phyloP scores from a whole-genome alignment of 1,140 invertebrate species.

The Penaeus vannamei region DNA sequence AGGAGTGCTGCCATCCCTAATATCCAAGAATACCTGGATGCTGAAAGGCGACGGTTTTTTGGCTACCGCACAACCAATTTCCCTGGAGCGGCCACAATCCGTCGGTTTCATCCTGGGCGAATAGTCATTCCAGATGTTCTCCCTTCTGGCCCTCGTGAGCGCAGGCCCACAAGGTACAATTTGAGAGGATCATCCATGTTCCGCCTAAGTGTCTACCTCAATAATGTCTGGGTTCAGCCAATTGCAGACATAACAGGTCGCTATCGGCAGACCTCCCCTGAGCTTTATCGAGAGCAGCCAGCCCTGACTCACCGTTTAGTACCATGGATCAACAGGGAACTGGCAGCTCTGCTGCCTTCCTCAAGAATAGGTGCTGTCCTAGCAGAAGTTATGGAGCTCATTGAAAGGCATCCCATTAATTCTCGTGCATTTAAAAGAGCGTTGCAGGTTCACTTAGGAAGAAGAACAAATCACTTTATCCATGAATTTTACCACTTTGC shows the following conservation, averaged over 20 bases:
- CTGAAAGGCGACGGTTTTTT: slow-evolving; percentile 52
- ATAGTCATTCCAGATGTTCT: slow-evolving; percentile 48
- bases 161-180: slow-evolving; percentile 26
- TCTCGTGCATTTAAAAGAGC: slow-evolving; percentile 80
- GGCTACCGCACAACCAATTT: slow-evolving; percentile 58
- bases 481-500: slow-evolving; percentile 92
- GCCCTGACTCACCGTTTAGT: slow-evolving; percentile 84
- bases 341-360: slow-evolving; percentile 79
- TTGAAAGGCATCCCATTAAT: slow-evolving; percentile 81
- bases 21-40: slow-evolving; percentile 53
- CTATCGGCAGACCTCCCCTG: slow-evolving; percentile 81
- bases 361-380: slow-evolving; percentile 69
- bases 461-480: slow-evolving; percentile 78
- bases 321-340: slow-evolving; percentile 90
- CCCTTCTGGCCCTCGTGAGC: slow-evolving; percentile 68
- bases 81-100: slow-evolving; percentile 46
- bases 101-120: slow-evolving; percentile 25
- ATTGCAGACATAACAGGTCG: slow-evolving; percentile 76
- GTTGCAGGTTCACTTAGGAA: slow-evolving; percentile 72
- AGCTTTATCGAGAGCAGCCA: slow-evolving; percentile 85
- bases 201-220: slow-evolving; percentile 83
- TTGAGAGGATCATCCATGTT: slow-evolving; percentile 69
- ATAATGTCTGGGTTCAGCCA: slow-evolving; percentile 81
- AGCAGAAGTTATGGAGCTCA: slow-evolving; percentile 77
- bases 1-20: slow-evolving; percentile 5